These are phyloP conservation scores for Philereme vetulata DNA, from an alignment of 2,888 invertebrate species.

Conservation along the genomic window DNA sequence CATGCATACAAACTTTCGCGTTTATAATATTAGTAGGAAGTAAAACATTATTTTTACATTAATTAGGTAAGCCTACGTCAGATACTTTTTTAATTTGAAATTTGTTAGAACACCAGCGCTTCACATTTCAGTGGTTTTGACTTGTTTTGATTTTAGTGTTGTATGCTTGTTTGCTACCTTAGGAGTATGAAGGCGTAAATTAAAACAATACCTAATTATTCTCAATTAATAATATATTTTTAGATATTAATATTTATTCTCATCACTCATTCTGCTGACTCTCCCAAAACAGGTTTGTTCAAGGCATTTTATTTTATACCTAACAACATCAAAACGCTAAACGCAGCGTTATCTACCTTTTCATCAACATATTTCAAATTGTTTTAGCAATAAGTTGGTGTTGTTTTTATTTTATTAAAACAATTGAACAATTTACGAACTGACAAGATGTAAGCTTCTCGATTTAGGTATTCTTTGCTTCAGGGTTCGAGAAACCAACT, in stretches of 20 bases:
- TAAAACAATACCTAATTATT: too few species aligned
- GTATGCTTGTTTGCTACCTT: too few species aligned
- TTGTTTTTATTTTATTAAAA: conserved; percentile 39
- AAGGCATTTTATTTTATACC: conserved; percentile 58
- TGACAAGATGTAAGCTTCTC: conserved; percentile 56
- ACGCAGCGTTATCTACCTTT: conserved; percentile 62
- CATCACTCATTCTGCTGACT: conserved; percentile 46
- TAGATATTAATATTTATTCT: too few species aligned
- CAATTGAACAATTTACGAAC: conserved; percentile 64
- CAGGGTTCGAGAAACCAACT: conserved; percentile 54
- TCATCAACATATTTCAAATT: conserved; percentile 69
- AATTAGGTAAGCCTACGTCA: too few species aligned
- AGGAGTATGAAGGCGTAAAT: too few species aligned
- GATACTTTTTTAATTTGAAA: too few species aligned
- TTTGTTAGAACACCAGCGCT: too few species aligned
- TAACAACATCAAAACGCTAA: conserved; percentile 57
- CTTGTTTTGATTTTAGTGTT: too few species aligned
- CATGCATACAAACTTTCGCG: too few species aligned
- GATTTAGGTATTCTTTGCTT: conserved; percentile 18
- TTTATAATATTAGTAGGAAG: too few species aligned
- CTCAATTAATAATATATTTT: too few species aligned
- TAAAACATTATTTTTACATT: background rate
- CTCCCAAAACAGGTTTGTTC: conserved; percentile 65
- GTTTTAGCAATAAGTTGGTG: conserved; percentile 53
- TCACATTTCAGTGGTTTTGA: too few species aligned